A percentile compares a stretch with the other conserved stretches of the same genome.
phyloP scores from a whole-genome alignment of 2,888 invertebrate species.

The Helleia helle region DNA sequence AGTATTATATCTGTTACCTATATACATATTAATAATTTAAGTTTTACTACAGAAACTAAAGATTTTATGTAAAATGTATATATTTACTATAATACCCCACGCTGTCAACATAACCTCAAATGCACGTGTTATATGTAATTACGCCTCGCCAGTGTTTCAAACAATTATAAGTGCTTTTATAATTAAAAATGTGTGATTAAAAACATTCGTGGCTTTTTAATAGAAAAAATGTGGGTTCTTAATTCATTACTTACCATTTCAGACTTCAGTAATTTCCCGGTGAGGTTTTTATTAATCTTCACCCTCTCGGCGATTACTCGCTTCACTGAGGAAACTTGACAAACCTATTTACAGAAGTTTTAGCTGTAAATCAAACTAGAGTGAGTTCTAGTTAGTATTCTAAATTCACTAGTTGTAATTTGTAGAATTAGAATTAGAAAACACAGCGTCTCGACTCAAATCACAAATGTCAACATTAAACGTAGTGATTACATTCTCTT shows the following conservation, averaged over 20 bases:
- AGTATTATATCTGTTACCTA: too few relatives aligned
- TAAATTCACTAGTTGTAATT: too few relatives aligned
- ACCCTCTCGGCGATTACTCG: conserved; percentile 72
- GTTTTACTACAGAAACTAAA: too few relatives aligned
- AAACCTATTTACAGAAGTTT: too few relatives aligned
- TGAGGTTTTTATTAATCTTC: conserved; percentile 16
- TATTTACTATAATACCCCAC: conserved; percentile 2
- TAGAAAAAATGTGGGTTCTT: conserved; percentile 3
- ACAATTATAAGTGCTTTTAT: not conserved
- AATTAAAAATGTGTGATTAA: not conserved
- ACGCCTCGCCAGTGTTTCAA: not conserved
- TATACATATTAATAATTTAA: too few relatives aligned
- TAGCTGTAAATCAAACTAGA: too few relatives aligned
- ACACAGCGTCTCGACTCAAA: too few relatives aligned
- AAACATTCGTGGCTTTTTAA: not conserved
- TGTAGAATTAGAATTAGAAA: too few relatives aligned
- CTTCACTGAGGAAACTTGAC: conserved; percentile 64
- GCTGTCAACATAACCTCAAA: conserved; percentile 32
- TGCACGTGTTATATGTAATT: conserved; percentile 9
- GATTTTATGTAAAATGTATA: too few relatives aligned
- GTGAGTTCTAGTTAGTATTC: too few relatives aligned
- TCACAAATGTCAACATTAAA: too few relatives aligned
- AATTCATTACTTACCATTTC: conserved; percentile 47
- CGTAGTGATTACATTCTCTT: too few relatives aligned
- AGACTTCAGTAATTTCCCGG: conserved; percentile 28